These are phyloP conservation scores for Zootermopsis nevadensis DNA, from an alignment of 2,888 invertebrate species.

Conservation along the genomic window DNA sequence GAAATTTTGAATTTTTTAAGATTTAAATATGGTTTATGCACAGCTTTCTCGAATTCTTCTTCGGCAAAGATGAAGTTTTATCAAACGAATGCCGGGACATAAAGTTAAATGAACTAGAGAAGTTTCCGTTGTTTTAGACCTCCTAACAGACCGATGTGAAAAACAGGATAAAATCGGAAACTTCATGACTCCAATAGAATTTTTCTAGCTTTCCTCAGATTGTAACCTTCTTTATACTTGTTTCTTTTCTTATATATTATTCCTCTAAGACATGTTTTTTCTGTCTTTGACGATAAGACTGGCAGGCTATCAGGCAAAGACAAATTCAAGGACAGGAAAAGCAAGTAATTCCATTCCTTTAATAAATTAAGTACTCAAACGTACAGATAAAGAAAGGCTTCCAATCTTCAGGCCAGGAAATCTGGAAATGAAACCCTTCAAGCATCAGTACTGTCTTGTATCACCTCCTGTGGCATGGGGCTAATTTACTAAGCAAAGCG, in stretches of 20 bases:
- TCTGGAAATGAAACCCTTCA: neutral
- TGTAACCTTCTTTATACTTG: neutral
- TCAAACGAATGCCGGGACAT: neutral
- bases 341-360: neutral
- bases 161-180: neutral
- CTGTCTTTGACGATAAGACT: neutral
- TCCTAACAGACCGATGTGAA: neutral
- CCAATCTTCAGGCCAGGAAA: neutral
- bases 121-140: neutral
- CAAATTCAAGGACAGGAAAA: neutral
- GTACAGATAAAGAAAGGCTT: neutral
- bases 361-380: neutral
- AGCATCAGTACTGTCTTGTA: too few species aligned
- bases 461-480: too few species aligned
- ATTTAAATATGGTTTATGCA: too few species aligned
- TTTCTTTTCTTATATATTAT: neutral
- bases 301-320: neutral
- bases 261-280: neutral
- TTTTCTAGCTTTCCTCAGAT: neutral
- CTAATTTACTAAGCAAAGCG: too few species aligned
- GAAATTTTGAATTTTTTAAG: too few species aligned
- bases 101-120: neutral
- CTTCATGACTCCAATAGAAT: neutral
- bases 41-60: too few species aligned
- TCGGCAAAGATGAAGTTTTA: neutral